Evolutionary conservation across 1,140 invertebrate species (phyloP).

Genomic region (Steinernema khuongi): DNA sequence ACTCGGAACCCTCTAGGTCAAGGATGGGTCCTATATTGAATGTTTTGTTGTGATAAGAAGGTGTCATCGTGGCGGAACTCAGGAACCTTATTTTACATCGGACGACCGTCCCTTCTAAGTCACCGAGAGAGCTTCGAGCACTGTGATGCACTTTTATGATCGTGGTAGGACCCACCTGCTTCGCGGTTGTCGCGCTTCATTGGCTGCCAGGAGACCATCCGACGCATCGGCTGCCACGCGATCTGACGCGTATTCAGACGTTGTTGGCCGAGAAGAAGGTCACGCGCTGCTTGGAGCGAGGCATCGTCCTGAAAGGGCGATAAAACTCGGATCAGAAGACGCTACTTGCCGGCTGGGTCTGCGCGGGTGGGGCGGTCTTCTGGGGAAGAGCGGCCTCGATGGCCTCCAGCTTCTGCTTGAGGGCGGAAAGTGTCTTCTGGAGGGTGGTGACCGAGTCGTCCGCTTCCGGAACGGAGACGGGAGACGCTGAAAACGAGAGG

Average conservation of each 20-base stretch:
- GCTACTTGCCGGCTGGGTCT: too few species aligned
- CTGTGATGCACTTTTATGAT: background rate
- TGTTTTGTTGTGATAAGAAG: background rate
- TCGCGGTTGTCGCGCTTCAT: conserved; percentile 29
- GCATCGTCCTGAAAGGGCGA: background rate
- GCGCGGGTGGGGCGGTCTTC: background rate
- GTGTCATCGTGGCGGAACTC: background rate
- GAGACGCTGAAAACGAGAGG: background rate
- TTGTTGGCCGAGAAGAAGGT: background rate
- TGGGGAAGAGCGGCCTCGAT: conserved; percentile 1
- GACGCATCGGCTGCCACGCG: conserved; percentile 11
- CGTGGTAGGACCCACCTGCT: conserved; percentile 7
- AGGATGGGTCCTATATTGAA: background rate
- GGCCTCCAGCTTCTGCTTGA: background rate
- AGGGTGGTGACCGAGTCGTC: background rate
- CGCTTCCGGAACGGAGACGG: background rate
- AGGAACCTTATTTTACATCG: conserved; percentile 1
- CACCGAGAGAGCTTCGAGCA: background rate
- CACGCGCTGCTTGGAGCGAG: background rate
- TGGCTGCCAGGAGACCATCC: conserved; percentile 39
- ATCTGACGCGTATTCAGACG: background rate
- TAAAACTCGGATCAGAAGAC: too few species aligned
- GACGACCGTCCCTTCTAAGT: background rate
- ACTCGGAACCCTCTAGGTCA: background rate
- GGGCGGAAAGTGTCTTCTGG: background rate